Conservation (phyloP, 2,797 vertebrate species). For the Lithobates pipiens region DNA sequence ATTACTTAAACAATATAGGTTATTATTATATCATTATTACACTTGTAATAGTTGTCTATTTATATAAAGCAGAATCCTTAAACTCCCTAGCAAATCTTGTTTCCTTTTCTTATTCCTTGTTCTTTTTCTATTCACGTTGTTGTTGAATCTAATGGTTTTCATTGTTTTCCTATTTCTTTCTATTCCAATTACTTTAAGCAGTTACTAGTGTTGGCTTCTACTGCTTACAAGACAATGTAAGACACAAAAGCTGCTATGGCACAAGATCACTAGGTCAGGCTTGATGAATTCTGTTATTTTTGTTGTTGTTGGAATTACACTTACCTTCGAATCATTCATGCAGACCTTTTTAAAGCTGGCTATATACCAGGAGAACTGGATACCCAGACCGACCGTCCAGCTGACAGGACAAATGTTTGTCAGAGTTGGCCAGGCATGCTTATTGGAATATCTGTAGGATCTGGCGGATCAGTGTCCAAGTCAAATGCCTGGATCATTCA, state of each 20-base stretch:
- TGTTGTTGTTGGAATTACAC: neutral
- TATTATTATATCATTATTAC: neutral
- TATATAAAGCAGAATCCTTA: neutral
- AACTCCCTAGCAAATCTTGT: neutral
- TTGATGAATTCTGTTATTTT: neutral
- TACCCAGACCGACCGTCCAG: neutral
- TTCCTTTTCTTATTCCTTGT: neutral
- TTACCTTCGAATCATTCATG: neutral
- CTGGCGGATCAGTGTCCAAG: neutral
- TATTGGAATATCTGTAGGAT: neutral
- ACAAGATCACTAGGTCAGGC: constrained; percentile 1
- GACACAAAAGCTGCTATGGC: neutral
- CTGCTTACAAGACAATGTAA: neutral
- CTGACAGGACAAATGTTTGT: neutral
- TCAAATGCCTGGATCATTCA: neutral
- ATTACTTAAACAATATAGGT: neutral
- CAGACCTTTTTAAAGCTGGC: neutral
- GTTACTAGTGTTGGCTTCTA: neutral
- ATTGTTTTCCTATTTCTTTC: neutral
- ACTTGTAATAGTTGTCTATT: neutral
- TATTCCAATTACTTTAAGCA: neutral
- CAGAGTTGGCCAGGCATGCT: neutral
- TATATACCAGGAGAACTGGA: neutral
- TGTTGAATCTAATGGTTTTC: neutral
- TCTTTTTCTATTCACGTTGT: no score